Conservation (phyloP, 2,797 vertebrate genomes). For the Manis crassicaudata region DNA sequence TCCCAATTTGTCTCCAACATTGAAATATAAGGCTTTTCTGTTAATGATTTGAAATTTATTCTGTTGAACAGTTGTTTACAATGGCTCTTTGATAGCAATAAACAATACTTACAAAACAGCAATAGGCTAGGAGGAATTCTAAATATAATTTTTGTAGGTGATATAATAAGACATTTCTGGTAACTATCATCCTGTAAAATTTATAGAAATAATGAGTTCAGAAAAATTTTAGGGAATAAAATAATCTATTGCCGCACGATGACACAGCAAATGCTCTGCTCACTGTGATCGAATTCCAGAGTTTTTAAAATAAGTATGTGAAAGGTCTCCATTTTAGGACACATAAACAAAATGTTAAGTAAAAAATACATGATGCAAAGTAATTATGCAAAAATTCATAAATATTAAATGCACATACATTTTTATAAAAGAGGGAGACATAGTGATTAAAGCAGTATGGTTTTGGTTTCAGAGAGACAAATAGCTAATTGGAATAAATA, state of each 20-base stretch:
- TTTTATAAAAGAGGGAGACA: not conserved
- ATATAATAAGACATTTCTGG: not conserved
- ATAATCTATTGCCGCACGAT: not conserved
- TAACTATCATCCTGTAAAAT: constrained; percentile 10
- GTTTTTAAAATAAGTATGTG: constrained; percentile 16
- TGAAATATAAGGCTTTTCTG: constrained; percentile 41
- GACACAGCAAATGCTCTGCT: not conserved
- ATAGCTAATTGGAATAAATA: constrained; percentile 5
- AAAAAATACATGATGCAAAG: not conserved
- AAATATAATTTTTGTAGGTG: constrained; percentile 15
- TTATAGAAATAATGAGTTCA: not conserved
- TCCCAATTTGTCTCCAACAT: not conserved
- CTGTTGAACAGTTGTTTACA: not conserved
- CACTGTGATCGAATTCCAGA: not conserved
- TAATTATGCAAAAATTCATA: not conserved
- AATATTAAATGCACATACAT: not conserved
- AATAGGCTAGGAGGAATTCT: not conserved
- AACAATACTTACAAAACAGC: not conserved
- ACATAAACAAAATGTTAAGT: not conserved
- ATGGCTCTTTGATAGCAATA: not conserved
- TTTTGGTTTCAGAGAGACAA: not conserved
- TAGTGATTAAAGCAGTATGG: not conserved
- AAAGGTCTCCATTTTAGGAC: not conserved
- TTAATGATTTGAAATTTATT: constrained; percentile 33
- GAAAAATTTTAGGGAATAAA: constrained; percentile 36